Evolutionary conservation across 1,140 invertebrate genomes (phyloP).

Genomic region (Drosophila parvula): DNA sequence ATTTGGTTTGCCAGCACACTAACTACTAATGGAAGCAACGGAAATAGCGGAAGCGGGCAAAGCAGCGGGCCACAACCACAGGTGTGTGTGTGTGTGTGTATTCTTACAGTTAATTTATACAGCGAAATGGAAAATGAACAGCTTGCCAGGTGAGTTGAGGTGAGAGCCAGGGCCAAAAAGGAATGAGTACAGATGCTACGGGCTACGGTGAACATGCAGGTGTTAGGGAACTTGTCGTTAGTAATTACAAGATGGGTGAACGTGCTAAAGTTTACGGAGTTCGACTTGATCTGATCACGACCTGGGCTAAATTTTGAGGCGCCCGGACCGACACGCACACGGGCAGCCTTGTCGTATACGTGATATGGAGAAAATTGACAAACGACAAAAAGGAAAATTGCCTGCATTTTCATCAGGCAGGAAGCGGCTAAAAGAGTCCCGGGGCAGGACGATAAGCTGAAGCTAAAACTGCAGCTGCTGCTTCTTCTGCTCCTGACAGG

Average conservation of each 20-base stretch:
- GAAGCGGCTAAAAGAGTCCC: constrained; percentile 24
- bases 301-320: constrained; percentile 12
- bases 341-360: constrained; percentile 52
- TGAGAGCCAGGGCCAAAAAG: constrained; percentile 2
- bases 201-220: constrained; percentile 4
- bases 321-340: constrained; percentile 24
- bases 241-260: constrained; percentile 37
- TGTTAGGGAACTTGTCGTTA: constrained; percentile 21
- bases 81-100: too few relatives aligned
- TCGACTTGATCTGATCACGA: constrained; percentile 45
- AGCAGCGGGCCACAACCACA: constrained; percentile 59
- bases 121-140: constrained; percentile 32
- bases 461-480: constrained; percentile 39
- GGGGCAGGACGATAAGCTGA: constrained; percentile 51
- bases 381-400: constrained; percentile 56
- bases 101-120: constrained; percentile 43
- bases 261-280: constrained; percentile 30
- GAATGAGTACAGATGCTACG: constrained; percentile 7
- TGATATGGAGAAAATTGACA: constrained; percentile 57
- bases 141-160: constrained; percentile 27
- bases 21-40: constrained; percentile 63
- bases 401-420: constrained; percentile 39
- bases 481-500: constrained; percentile 51
- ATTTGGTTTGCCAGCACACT: constrained; percentile 60
- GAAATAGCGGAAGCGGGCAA: constrained; percentile 12